Evolutionary conservation across 2,797 vertebrate species (phyloP), one percentile per base, ranked within the genome.

Genomic region (Oreochromis grahami): DNA sequence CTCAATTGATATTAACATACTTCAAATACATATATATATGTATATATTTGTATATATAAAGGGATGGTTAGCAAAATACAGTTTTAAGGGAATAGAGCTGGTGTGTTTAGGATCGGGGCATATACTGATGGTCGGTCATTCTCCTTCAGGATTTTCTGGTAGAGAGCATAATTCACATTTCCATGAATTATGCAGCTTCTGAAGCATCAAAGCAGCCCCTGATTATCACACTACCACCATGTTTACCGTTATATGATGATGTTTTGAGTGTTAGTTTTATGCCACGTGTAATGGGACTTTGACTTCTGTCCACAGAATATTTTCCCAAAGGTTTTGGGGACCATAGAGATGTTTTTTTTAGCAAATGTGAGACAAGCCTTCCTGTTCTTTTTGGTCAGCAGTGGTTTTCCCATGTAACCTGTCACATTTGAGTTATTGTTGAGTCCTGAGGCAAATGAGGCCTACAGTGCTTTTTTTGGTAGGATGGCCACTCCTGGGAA

Each of bases 241-340:
- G 58, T n/a, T 63, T 36, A 63, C 58, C 0, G 0, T 63, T 63
- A n/a, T 13, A 63, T 36, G 0, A n/a, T 13, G 58, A 36, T 36
- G 32, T 63, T 63, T 63, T 63, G 32, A 63, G 32, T 0, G 1
- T n/a, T 36, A 12, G 58, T 36, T 36, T 63, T 36, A 36, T n/a
- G 32, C 32, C 58, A 7, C 0, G 2, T 63, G 58, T 36, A 63
- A n/a, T 4, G 1, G 58, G 10, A 36, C 10, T 36, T 43, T 5
- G 14, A 6, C 38, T 26, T 70, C n/a, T 43, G 63, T 43, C 63
- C 63, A 43, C 63, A 70, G 38, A 43, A 45, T 45, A 17, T 26
- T 26, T 43, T 26, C 21, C 21, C 38, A 43, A 15, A 70, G 13
- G 38, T 45, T 10, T 70, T 2, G 2, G 38, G 5, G 8, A 17